These are phyloP conservation scores for Neoseiulus cucumeris DNA, from an alignment of 1,140 invertebrate species.

Conservation along the genomic window DNA sequence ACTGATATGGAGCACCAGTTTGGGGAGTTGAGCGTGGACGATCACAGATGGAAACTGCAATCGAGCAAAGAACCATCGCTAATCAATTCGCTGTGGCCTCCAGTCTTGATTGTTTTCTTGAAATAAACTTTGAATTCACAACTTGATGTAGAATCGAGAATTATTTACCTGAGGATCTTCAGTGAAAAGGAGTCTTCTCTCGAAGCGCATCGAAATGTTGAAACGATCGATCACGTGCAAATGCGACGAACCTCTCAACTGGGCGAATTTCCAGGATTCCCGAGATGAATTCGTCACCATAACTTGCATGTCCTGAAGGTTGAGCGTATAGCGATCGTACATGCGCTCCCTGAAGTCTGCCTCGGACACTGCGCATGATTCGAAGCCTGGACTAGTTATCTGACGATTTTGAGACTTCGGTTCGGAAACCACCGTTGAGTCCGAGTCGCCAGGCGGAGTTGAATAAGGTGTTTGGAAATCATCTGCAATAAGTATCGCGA, in stretches of 20 bases:
- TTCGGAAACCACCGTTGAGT: slow-evolving; percentile 11
- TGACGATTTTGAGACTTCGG: slow-evolving; percentile 6
- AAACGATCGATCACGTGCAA: slow-evolving; percentile 75
- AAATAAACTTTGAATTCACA: too few relatives aligned
- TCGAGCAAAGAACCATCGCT: too few relatives aligned
- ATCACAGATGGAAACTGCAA: slow-evolving; percentile 57
- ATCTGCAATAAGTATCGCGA: slow-evolving; percentile 20
- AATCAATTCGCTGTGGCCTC: too few relatives aligned
- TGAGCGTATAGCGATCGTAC: slow-evolving; percentile 44
- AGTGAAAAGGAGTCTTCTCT: slow-evolving; percentile 20
- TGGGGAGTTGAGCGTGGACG: slow-evolving; percentile 59
- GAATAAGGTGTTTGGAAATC: slow-evolving; percentile 75
- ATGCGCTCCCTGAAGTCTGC: slow-evolving; percentile 27
- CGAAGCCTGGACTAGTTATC: slow-evolving; percentile 7
- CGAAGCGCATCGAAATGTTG: slow-evolving; percentile 57
- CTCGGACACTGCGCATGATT: slow-evolving; percentile 21
- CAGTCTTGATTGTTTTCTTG: too few relatives aligned
- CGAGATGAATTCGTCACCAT: slow-evolving; percentile 53
- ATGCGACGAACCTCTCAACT: slow-evolving; percentile 48
- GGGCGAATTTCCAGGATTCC: slow-evolving; percentile 72
- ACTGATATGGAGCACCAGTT: slow-evolving; percentile 67
- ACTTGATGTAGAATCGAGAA: not conserved
- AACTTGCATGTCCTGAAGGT: slow-evolving; percentile 66
- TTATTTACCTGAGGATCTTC: slow-evolving; percentile 14
- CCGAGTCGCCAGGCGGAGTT: slow-evolving; percentile 37